phyloP scores from a whole-genome alignment of 2,888 invertebrate species.

The Torymus aiolomorphi region DNA sequence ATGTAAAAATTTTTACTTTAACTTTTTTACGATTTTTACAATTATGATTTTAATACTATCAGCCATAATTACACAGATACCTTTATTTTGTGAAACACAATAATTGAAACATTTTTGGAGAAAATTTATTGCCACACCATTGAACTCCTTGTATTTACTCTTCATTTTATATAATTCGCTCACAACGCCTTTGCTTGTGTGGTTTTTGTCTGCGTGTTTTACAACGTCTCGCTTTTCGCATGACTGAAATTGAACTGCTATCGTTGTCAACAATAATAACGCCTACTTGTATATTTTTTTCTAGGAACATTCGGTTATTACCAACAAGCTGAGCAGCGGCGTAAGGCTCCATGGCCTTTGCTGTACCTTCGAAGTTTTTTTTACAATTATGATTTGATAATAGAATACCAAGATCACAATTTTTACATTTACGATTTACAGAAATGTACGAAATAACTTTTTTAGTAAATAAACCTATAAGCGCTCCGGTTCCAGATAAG shows the following conservation, averaged over 20 bases:
- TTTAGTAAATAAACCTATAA: not conserved
- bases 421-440: constrained; percentile 23
- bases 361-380: not conserved
- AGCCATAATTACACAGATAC: not conserved
- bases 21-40: too few species aligned
- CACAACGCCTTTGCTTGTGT: too few species aligned
- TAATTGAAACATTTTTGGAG: not conserved
- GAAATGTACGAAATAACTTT: not conserved
- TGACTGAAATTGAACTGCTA: too few species aligned
- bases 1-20: constrained; percentile 19
- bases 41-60: not conserved
- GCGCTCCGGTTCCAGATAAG: not conserved
- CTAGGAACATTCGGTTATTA: too few species aligned
- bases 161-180: too few species aligned
- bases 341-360: too few species aligned
- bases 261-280: too few species aligned
- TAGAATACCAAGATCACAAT: not conserved
- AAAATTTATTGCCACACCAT: not conserved
- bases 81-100: not conserved
- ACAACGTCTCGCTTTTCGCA: too few species aligned
- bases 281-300: too few species aligned
- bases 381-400: constrained; percentile 44
- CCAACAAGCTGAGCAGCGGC: too few species aligned
- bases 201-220: too few species aligned
- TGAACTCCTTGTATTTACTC: too few species aligned